Percentiles rank a stretch among this genome's conserved stretches.
Evolutionary conservation across 2,888 invertebrate species (phyloP).

Genomic region (Strigamia maritima): DNA sequence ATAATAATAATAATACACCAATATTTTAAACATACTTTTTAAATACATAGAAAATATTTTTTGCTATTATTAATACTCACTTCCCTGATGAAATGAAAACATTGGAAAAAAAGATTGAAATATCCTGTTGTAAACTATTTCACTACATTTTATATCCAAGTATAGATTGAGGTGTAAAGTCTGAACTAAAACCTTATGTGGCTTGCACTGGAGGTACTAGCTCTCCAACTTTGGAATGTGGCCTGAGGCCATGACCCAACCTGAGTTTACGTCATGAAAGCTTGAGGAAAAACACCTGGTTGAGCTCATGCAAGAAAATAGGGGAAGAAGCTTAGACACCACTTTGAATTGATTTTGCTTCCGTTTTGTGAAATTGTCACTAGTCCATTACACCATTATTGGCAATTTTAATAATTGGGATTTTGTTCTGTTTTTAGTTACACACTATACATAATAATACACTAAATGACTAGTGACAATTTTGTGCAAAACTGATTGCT

Average conservation of each 20-base stretch:
- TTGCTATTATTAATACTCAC: no score
- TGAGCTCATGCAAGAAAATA: neutral
- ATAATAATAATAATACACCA: no score
- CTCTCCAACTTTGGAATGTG: slow-evolving; percentile 10
- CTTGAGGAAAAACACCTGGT: slow-evolving; percentile 22
- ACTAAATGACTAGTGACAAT: neutral
- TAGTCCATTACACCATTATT: neutral
- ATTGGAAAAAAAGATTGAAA: neutral
- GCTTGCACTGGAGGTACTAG: neutral
- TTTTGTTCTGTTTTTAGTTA: neutral
- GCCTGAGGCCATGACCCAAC: slow-evolving; percentile 18
- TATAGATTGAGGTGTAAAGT: neutral
- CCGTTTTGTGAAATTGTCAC: neutral
- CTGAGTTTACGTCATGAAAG: slow-evolving; percentile 6
- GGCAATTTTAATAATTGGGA: neutral
- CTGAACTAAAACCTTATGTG: neutral
- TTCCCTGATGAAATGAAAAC: no score
- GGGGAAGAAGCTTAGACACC: neutral
- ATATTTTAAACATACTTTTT: neutral
- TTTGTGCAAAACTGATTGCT: neutral
- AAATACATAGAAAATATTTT: no score
- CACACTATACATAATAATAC: neutral
- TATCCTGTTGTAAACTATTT: neutral
- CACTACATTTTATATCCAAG: slow-evolving; percentile 12
- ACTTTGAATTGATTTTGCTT: neutral